Base-by-base conservation (phyloP, 2,888 invertebrate species). In the Machimus rusticus region DNA sequence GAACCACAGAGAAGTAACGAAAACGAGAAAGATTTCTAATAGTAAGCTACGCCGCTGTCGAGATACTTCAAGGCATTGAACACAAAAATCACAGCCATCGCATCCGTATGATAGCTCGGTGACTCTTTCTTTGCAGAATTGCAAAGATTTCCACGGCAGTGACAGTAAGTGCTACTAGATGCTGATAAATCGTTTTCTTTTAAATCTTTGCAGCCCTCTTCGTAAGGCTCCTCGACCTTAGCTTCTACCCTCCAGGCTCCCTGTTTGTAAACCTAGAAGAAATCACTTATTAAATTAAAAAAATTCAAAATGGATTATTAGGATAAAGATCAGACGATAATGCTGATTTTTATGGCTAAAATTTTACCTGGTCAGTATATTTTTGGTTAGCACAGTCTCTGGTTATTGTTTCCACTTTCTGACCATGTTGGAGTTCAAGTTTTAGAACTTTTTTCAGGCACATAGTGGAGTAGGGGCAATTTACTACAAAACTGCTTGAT, bases 401-500 rank as follows among this genome's bases (percentile, higher is more conserved):
- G 57, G 91, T 92, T 9, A 92, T 89, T 74, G 92, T 91, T 89
- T 92, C 92, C 85, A 91, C 90, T 23, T 89, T 89, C 74, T 91
- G 90, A 39, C 96, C 95, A 90, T 95, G 95, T 89, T 95, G 94
- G 90, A 96, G 94, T 89, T 95, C 93, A 23, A 95, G 94, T 89
- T 94, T 94, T 89, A 95, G 95, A 81, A 95, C 95, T 90, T 95
- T 95, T 91, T 97, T 97, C 94, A 96, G 94, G 91, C 97, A 98
- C 94, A 97, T 95, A 1, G 97, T 97, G 0, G 97, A 97, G 91
- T 94, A 95, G 0, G 96, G 96, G 91, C 97, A 98, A 89, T 96
- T 95, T 5, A 95, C 94, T 88, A 96, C 94, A 92, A 94, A 98
- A 89, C 94, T 94, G 6, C 94, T 93, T 1, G 96, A 95, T 89